Evolutionary conservation across 2,113 vertebrate species (phyloP), one percentile per base, ranked within the genome.

Genomic region (Actenoides hombroni): DNA sequence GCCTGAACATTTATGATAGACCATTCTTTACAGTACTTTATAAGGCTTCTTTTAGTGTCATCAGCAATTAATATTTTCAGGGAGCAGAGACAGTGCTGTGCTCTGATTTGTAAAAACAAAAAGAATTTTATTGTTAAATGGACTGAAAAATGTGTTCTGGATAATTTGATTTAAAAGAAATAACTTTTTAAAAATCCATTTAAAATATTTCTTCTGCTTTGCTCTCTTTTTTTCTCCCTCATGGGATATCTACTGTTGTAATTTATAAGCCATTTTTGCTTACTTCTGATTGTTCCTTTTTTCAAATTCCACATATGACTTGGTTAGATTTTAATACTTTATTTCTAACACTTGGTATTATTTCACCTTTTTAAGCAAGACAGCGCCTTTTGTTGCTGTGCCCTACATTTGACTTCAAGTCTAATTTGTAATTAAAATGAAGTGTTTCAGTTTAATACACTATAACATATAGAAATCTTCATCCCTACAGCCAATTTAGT

Each of bases 381-480:
- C 31, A 87, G 39, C 15, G 92, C 19, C 31, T 51, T 94, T 85
- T 92, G 16, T 78, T 93, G 86, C 24, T 88, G 16, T 95, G 86
- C 60, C 91, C 40, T 92, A 81, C 25, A 86, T 81, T 76, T 96
- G 54, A 93, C 77, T 88, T 91, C 56, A 69, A 89, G 71, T 64
- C 35, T 90, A 71, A 91, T 97, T 88, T 94, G 76, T 89, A 92
- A 94, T 92, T 95, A 95, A 95, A 96, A 96, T 93, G 17, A 96
- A 87, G 70, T 86, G 42, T 78, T 94, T 95, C 73, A 56, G 16
- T 90, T 85, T 83, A 87, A 76, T 86, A 54, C 46, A 35, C 54
- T 48, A 61, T 25, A 92, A 93, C n/a, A n/a, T 33, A 39, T 12
- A 91, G 37, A 79, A 69, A 44, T 81, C 70, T 82, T 90, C 92